Evolutionary conservation across 2,888 invertebrate species (phyloP).

Genomic region (Prosapia bicincta): DNA sequence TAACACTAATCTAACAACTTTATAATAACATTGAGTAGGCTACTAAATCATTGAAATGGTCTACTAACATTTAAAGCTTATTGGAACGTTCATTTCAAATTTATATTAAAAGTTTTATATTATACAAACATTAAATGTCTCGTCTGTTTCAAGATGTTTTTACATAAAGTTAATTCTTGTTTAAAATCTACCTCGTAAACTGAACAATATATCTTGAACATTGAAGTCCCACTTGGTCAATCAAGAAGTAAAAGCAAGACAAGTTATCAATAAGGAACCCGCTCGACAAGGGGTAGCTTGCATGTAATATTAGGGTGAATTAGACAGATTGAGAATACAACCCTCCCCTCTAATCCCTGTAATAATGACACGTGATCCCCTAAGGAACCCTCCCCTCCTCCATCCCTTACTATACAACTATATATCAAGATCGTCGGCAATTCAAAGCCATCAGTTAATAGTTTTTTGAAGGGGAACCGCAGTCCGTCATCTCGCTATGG

Average conservation of each 20-base stretch:
- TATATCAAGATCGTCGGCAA: neutral
- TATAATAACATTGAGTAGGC: too few species aligned
- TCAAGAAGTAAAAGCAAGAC: neutral
- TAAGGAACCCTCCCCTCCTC: neutral
- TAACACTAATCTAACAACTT: too few species aligned
- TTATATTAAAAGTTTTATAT: too few species aligned
- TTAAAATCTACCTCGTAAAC: too few species aligned
- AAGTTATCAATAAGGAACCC: neutral
- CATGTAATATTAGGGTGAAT: conserved; percentile 2
- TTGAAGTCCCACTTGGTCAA: neutral
- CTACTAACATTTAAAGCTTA: too few species aligned
- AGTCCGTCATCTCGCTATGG: neutral
- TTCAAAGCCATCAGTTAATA: neutral
- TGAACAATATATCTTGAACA: too few species aligned
- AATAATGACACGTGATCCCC: neutral
- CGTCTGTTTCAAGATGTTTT: too few species aligned
- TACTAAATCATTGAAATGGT: too few species aligned
- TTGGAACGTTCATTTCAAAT: too few species aligned
- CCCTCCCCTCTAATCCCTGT: neutral
- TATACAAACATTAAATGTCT: too few species aligned
- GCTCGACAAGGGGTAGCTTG: neutral
- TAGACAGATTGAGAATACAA: neutral
- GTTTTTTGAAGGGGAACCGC: neutral
- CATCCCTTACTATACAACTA: neutral
- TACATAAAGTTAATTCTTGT: too few species aligned